Base-by-base conservation (phyloP, 2,113 vertebrate species). In the Saguinus midas region DNA sequence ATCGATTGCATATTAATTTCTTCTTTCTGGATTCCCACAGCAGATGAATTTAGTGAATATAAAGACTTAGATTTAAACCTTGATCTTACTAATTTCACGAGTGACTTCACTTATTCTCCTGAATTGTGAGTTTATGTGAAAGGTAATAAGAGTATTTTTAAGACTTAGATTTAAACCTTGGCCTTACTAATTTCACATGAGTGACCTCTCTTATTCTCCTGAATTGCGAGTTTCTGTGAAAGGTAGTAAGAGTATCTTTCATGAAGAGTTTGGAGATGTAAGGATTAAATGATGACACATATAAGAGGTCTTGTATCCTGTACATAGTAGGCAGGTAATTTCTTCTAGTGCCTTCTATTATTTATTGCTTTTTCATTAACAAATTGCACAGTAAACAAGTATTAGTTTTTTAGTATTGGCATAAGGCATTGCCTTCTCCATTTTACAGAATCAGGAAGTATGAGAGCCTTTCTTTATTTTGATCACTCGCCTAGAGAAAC, bases 321-420 rank as follows among this genome's bases (percentile, higher is more conserved):
- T 1, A 18, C 8, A 13, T 7, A n/a, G 8, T 14, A 73, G 6
- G 3, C 27, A 0, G 14, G 13, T 0, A 12, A 21, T 48, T 82
- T 17, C 23, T 66, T 13, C n/a, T 66, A 4, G 50, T 91, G 45
- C 35, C 40, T 52, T 79, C 80, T 4, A 79, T 48, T 6, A 55
- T 5, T 11, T 32, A 40, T 32, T 29, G 11, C 10, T 35, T 81
- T 91, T 61, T 55, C 55, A 50, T 57, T 40, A 14, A 27, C n/a
- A 35, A 86, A 70, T 16, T n/a, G 10, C 14, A 25, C 3, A 45
- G 12, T 37, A 75, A 58, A 58, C 7, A 61, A 35, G 45, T 27
- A 61, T 57, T 48, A 32, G 35, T 21, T 3, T 85, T 66, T 35
- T 0, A 1, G 8, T 48, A 21, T 64, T 81, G 55, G 16, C 3